Evolutionary conservation across 1,140 invertebrate species (phyloP), one percentile per base, ranked within the genome.

Genomic region (Calephelis virginiensis): DNA sequence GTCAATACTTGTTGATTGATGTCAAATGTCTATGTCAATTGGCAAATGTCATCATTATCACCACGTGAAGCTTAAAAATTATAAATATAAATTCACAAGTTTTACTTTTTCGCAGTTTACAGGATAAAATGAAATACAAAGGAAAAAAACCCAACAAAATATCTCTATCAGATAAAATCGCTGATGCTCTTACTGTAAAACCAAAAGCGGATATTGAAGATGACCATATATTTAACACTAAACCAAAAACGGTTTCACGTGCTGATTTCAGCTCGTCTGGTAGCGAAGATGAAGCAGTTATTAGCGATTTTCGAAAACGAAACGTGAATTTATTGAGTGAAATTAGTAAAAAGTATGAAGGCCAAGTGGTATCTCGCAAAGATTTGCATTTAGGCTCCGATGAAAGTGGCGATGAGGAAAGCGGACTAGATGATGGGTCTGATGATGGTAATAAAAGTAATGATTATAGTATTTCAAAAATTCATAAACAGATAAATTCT

Each of bases 311-410:
- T 77, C 90, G 94, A 1, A 95, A 93, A 73, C 82, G 91, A 73
- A 96, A 95, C 77, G 85, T 94, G 6, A 92, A 94, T 79, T 85
- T 95, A 60, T 77, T 96, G 13, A 94, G 93, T 68, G 94, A 96
- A 71, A 76, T 94, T 38, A 95, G 95, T 85, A 92, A 93, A 68
- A 94, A 94, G 66, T 97, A 97, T 85, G 93, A 93, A 59, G 96
- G 95, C 0, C 93, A 94, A 90, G 94, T 95, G 60, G 85, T 93
- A 28, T 93, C 93, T 5, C 73, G 81, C n/a, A 86, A 89, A 63
- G 79, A 89, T 40, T 70, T 92, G 1, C 70, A 77, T 61, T 43
- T 48, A 43, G 38, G 45, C 50, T 62, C 68, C 14, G 72, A 71
- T 37, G 65, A 71, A 50, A 71, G 53, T 62, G 71, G 62, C 74